Percentiles rank a stretch among this genome's conserved stretches.
Evolutionary conservation across 2,113 vertebrate species (phyloP).

Genomic region (Takifugu flavidus): DNA sequence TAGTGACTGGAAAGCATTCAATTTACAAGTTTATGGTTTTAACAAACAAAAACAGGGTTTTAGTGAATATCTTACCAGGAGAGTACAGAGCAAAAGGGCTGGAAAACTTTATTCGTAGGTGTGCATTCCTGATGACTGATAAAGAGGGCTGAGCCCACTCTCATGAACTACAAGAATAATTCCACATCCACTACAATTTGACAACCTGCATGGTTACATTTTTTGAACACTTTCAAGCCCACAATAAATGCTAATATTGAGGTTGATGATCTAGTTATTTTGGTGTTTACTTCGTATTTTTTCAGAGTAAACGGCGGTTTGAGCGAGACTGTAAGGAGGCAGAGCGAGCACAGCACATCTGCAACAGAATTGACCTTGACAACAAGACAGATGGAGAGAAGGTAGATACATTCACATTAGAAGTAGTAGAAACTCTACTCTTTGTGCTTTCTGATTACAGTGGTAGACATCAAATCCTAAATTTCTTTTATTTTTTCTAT

Average conservation of each 20-base stretch:
- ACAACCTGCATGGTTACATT: too few relatives aligned
- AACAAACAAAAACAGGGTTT: too few relatives aligned
- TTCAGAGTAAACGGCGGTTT: conserved; percentile 84
- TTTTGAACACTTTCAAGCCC: too few relatives aligned
- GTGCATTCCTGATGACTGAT: too few relatives aligned
- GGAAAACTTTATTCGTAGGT: too few relatives aligned
- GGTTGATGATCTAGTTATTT: neutral
- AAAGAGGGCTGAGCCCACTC: too few relatives aligned
- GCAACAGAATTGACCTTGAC: conserved; percentile 92
- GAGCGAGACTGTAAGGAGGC: conserved; percentile 97
- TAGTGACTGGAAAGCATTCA: too few relatives aligned
- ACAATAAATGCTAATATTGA: neutral
- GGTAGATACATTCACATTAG: conserved; percentile 57
- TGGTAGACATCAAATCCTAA: neutral
- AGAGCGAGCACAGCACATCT: conserved; percentile 89
- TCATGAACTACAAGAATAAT: too few relatives aligned
- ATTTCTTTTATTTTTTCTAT: neutral
- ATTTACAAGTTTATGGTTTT: too few relatives aligned
- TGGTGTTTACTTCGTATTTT: neutral
- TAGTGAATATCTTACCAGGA: too few relatives aligned
- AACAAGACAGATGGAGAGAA: conserved; percentile 95
- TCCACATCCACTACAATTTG: too few relatives aligned
- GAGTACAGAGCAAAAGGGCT: too few relatives aligned
- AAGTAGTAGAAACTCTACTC: neutral
- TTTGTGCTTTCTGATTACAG: neutral